Evolutionary conservation across 2,888 invertebrate species (phyloP).

Genomic region (Idaea aversata): DNA sequence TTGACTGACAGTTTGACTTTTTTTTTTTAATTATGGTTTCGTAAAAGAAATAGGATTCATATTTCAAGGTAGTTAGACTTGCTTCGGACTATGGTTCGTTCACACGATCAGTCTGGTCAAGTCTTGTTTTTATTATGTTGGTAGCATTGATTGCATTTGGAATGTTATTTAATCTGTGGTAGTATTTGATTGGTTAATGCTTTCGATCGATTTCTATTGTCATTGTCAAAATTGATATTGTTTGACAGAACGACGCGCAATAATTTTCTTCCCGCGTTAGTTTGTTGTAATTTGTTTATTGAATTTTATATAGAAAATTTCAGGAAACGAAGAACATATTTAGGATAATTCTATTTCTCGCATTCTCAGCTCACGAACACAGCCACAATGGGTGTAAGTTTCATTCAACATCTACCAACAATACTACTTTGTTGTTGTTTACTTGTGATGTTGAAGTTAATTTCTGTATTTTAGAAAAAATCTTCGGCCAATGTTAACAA

Average conservation of each 20-base stretch:
- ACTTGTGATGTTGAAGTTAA: not conserved
- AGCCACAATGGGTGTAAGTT: slow-evolving; percentile 44
- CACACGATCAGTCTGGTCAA: not conserved
- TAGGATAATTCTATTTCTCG: not conserved
- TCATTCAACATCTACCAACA: slow-evolving; percentile 15
- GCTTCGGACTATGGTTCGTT: not conserved
- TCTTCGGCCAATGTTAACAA: slow-evolving; percentile 62
- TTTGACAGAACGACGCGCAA: no score
- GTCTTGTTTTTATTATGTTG: not conserved
- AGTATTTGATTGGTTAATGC: not conserved
- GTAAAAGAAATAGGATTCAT: no score
- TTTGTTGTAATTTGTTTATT: not conserved
- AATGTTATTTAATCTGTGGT: not conserved
- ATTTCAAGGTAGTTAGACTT: no score
- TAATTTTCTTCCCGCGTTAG: not conserved
- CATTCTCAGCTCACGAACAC: not conserved
- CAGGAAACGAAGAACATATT: no score
- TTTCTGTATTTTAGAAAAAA: slow-evolving; percentile 70
- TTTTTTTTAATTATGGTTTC: not conserved
- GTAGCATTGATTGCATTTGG: not conserved
- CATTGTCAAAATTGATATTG: no score
- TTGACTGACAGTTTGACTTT: not conserved
- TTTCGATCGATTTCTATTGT: no score
- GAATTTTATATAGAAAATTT: not conserved
- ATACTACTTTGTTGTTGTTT: slow-evolving; percentile 3